A percentile compares a stretch with the other conserved stretches of the same genome.
phyloP scores from a whole-genome alignment of 2,888 invertebrate species.

The Conus canariensis region DNA sequence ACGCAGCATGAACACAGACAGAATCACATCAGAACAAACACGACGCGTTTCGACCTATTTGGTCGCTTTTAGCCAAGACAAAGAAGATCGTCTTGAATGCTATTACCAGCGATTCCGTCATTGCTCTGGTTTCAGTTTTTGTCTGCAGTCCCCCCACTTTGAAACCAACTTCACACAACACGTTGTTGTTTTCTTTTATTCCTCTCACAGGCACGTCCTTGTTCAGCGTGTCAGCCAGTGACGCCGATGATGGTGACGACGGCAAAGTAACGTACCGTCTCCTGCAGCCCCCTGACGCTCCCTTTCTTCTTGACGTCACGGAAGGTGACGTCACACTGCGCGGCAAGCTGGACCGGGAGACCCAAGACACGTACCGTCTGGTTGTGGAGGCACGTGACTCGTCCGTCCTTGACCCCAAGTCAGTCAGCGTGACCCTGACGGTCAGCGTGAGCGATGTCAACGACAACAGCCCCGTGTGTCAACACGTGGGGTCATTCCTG shows the following conservation, averaged over 20 bases:
- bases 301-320: constrained; percentile 33
- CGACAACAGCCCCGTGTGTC: constrained; percentile 30
- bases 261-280: constrained; percentile 5
- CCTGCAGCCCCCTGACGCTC: neutral
- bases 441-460: constrained; percentile 34
- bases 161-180: no score
- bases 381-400: constrained; percentile 35
- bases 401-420: neutral
- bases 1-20: no score
- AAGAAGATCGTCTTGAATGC: no score
- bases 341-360: constrained; percentile 40
- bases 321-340: constrained; percentile 29
- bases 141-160: no score
- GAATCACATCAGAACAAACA: no score
- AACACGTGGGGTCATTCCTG: neutral
- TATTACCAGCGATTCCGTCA: no score
- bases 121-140: no score
- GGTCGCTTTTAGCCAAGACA: no score
- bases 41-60: no score
- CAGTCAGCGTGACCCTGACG: constrained; percentile 14
- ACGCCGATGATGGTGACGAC: constrained; percentile 12
- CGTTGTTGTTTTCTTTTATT: neutral
- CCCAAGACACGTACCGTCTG: constrained; percentile 28
- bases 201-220: constrained; percentile 10
- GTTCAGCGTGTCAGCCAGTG: constrained; percentile 27